phyloP scores from a whole-genome alignment of 23 tunicate species.

The Phallusia fumigata region DNA sequence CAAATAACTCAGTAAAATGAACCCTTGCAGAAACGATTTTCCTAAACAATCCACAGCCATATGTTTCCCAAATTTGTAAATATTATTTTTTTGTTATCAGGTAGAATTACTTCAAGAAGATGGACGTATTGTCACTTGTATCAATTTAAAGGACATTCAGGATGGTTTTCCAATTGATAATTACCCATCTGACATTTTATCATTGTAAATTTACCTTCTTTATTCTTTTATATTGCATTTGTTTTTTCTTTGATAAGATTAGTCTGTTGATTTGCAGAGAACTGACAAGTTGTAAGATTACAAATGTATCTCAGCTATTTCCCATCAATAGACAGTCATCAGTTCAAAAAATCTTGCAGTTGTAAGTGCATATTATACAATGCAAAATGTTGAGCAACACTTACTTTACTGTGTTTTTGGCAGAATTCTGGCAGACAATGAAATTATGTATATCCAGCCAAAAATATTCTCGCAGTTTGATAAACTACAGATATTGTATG shows the following conservation, averaged over 20 bases:
- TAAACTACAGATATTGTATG: conserved; percentile 49
- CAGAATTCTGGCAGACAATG: conserved; percentile 31
- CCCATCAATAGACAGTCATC: neutral
- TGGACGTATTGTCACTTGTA: neutral
- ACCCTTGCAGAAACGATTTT: no score
- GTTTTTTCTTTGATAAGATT: no score
- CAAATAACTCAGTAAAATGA: no score
- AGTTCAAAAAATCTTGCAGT: neutral
- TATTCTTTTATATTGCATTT: no score
- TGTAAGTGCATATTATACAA: neutral
- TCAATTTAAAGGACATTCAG: neutral
- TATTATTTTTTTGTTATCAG: no score
- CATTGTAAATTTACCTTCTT: neutral
- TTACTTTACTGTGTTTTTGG: neutral
- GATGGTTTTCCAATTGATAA: neutral
- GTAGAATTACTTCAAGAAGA: neutral
- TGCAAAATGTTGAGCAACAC: neutral
- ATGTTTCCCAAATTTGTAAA: no score
- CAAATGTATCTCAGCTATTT: neutral
- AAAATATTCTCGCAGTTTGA: conserved; percentile 25
- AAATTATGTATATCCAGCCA: conserved; percentile 24
- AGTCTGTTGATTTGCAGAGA: neutral
- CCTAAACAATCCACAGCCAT: no score
- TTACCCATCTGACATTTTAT: neutral
- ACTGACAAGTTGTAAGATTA: neutral